These are phyloP conservation scores for Meteorus colon DNA, from an alignment of 2,888 invertebrate species.

Conservation along the genomic window DNA sequence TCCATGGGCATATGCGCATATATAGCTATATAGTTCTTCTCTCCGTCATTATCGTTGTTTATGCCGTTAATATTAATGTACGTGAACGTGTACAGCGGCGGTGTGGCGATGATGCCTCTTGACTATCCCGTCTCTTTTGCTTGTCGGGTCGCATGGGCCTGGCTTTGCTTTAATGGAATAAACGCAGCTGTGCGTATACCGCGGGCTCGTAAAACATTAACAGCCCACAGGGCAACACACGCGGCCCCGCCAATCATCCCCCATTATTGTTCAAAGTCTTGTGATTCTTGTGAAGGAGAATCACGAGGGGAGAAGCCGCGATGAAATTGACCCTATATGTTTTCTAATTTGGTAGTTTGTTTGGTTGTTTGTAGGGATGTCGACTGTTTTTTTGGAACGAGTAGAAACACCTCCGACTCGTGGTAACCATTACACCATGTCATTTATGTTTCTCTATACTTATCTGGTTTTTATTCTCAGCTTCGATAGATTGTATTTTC, in stretches of 20 bases:
- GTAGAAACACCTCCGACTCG: no score
- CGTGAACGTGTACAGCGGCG: slow-evolving; percentile 52
- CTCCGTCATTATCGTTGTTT: slow-evolving; percentile 64
- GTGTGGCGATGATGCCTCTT: slow-evolving; percentile 20
- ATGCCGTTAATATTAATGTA: slow-evolving; percentile 68
- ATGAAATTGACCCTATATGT: not conserved
- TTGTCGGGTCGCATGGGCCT: slow-evolving; percentile 14
- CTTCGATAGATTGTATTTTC: not conserved
- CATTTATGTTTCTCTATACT: not conserved
- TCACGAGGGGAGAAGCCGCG: not conserved
- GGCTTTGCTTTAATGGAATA: slow-evolving; percentile 62
- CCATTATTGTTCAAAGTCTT: slow-evolving; percentile 54
- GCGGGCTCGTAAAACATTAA: slow-evolving; percentile 65
- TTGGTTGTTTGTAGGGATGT: not conserved
- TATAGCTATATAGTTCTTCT: slow-evolving; percentile 32
- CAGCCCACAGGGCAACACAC: slow-evolving; percentile 56
- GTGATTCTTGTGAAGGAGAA: not conserved
- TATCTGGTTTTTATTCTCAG: not conserved
- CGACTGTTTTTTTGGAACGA: not conserved
- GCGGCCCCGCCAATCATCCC: slow-evolving; percentile 57
- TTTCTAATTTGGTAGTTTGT: not conserved
- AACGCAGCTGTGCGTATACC: slow-evolving; percentile 61
- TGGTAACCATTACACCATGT: no score
- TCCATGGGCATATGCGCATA: slow-evolving; percentile 13
- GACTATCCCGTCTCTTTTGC: not conserved